A percentile compares a stretch with the other conserved stretches of the same genome.
These are phyloP conservation scores for Shargacucullia verbasci DNA, from an alignment of 2,888 invertebrate species.

Conservation along the genomic window DNA sequence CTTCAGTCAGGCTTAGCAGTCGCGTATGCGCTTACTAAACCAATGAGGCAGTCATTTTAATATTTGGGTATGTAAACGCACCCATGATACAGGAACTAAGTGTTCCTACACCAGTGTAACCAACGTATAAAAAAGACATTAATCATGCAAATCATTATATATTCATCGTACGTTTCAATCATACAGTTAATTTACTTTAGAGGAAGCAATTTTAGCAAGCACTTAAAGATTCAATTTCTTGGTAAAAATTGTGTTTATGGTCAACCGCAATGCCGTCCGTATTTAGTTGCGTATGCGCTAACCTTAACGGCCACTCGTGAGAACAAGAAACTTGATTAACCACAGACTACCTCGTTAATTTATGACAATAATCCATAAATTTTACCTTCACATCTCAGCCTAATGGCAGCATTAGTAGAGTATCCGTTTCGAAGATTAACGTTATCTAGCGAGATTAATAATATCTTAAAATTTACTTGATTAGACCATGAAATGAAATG, in stretches of 20 bases:
- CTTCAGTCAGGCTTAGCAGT: too few relatives aligned
- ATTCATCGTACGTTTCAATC: not conserved
- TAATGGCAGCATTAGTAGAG: constrained; percentile 22
- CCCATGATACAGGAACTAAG: too few relatives aligned
- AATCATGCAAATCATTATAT: constrained; percentile 6
- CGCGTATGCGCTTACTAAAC: too few relatives aligned
- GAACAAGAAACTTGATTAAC: constrained; percentile 33
- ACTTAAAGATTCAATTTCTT: constrained; percentile 46
- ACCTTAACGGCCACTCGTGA: constrained; percentile 42
- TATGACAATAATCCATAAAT: constrained; percentile 23
- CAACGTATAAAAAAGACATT: not conserved
- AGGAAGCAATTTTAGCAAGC: constrained; percentile 45
- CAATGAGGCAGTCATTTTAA: too few relatives aligned
- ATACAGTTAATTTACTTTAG: constrained; percentile 15
- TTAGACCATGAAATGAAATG: too few relatives aligned
- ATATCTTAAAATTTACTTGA: not conserved
- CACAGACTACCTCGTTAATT: constrained; percentile 25
- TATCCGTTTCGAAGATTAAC: constrained; percentile 24
- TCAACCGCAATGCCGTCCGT: constrained; percentile 52
- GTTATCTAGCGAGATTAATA: constrained; percentile 17
- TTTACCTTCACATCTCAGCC: constrained; percentile 9
- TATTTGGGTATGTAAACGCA: too few relatives aligned
- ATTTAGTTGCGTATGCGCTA: constrained; percentile 36
- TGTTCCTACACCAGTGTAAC: too few relatives aligned
- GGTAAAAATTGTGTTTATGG: constrained; percentile 49